Evolutionary conservation across 2,888 invertebrate species (phyloP).

Genomic region (Pedicia rivosa): DNA sequence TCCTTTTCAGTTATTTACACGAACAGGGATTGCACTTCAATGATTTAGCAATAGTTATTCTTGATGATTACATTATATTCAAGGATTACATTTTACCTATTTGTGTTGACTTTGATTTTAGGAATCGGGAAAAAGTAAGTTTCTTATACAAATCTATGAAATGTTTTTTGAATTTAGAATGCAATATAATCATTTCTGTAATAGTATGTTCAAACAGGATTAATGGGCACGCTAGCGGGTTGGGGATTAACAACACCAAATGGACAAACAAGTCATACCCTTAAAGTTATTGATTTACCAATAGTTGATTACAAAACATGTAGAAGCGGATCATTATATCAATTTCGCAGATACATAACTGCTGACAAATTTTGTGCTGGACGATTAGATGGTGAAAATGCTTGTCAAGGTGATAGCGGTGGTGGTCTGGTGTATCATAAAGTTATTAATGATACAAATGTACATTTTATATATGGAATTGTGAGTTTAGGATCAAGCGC

Average conservation of each 20-base stretch:
- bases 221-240: constrained; percentile 10
- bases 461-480: neutral
- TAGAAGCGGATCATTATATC: constrained; percentile 9
- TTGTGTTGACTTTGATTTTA: constrained; percentile 1
- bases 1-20: neutral
- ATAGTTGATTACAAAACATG: constrained; percentile 9
- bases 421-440: constrained; percentile 13
- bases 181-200: too few relatives aligned
- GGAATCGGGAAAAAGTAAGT: neutral
- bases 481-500: constrained; percentile 1
- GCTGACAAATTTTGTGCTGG: constrained; percentile 24
- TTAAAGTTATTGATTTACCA: constrained; percentile 8
- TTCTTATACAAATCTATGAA: too few relatives aligned
- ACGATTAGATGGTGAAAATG: constrained; percentile 10
- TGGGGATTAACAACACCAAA: constrained; percentile 10
- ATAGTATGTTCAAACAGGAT: constrained; percentile 9
- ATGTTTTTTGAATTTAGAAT: too few relatives aligned
- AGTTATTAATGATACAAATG: neutral
- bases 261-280: constrained; percentile 6
- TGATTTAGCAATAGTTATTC: neutral
- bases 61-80: neutral
- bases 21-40: neutral
- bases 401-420: constrained; percentile 20
- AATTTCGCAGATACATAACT: constrained; percentile 13
- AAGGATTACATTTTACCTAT: neutral